Percentiles rank a stretch among this genome's conserved stretches.
Evolutionary conservation across 1,140 invertebrate genomes (phyloP).

Genomic region (Venustaconcha ellipsiformis): DNA sequence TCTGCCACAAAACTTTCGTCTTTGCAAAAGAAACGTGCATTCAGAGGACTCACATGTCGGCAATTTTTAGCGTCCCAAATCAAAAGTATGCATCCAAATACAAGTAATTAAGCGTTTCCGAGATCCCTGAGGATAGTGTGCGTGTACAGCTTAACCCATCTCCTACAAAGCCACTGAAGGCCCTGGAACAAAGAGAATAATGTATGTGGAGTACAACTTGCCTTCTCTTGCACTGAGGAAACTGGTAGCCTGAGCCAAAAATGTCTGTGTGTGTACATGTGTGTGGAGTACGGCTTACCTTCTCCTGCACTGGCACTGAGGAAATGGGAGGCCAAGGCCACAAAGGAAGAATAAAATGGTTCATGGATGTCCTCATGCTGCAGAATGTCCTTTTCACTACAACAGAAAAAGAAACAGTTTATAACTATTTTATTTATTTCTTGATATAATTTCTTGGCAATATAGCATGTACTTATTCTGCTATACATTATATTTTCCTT

Average conservation of each 20-base stretch:
- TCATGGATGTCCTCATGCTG: conserved; percentile 81
- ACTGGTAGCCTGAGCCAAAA: conserved; percentile 81
- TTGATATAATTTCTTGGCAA: background rate
- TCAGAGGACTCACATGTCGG: too few relatives aligned
- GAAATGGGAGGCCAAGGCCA: conserved; percentile 81
- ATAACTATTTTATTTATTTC: background rate
- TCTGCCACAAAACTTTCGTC: too few relatives aligned
- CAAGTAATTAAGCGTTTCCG: too few relatives aligned
- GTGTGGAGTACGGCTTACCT: conserved; percentile 73
- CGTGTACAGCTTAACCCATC: background rate
- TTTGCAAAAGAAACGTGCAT: too few relatives aligned
- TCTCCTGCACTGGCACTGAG: conserved; percentile 77
- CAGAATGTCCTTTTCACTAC: conserved; percentile 80
- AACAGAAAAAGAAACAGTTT: conserved; percentile 65
- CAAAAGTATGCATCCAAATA: too few relatives aligned
- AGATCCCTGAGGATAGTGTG: too few relatives aligned
- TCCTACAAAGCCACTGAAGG: background rate
- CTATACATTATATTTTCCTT: background rate
- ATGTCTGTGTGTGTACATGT: conserved; percentile 63
- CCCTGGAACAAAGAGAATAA: background rate
- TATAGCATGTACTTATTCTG: background rate
- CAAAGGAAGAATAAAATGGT: conserved; percentile 82
- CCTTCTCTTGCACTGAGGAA: conserved; percentile 79
- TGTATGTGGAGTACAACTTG: conserved; percentile 69
- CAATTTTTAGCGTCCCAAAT: too few relatives aligned